phyloP scores from a whole-genome alignment of 2,113 vertebrate species.

The Callaeas wilsoni region DNA sequence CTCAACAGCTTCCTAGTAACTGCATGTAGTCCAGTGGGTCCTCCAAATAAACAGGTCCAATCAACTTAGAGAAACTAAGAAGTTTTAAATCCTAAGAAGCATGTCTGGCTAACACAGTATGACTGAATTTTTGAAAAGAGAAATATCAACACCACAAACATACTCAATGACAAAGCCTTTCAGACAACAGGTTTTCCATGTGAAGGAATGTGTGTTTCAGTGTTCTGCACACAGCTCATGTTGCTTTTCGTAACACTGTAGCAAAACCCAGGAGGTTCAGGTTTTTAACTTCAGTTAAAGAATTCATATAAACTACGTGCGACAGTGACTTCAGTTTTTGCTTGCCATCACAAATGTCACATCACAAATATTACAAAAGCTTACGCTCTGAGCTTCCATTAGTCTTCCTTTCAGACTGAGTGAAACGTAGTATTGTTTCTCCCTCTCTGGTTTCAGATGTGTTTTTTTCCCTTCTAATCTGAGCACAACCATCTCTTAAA shows the following conservation, averaged over 20 bases:
- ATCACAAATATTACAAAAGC: neutral
- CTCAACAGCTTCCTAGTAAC: neutral
- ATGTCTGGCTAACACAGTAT: neutral
- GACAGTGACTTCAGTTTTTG: neutral
- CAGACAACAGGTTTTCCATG: neutral
- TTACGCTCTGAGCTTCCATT: neutral
- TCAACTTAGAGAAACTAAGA: neutral
- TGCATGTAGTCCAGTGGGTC: neutral
- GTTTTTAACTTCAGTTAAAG: neutral
- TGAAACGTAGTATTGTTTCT: neutral
- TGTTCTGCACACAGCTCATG: neutral
- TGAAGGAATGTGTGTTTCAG: neutral
- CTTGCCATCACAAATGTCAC: fast-evolving
- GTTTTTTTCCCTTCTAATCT: fast-evolving
- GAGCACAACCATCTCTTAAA: neutral
- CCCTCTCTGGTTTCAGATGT: neutral
- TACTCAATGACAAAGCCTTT: neutral
- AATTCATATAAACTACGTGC: neutral
- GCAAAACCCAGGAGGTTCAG: neutral
- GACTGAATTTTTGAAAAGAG: neutral
- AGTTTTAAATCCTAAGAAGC: neutral
- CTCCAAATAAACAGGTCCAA: neutral
- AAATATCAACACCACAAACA: neutral
- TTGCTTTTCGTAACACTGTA: neutral
- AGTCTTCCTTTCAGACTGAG: neutral